Conservation (phyloP, 2,797 vertebrate species). For the Onychomys arenicola region DNA sequence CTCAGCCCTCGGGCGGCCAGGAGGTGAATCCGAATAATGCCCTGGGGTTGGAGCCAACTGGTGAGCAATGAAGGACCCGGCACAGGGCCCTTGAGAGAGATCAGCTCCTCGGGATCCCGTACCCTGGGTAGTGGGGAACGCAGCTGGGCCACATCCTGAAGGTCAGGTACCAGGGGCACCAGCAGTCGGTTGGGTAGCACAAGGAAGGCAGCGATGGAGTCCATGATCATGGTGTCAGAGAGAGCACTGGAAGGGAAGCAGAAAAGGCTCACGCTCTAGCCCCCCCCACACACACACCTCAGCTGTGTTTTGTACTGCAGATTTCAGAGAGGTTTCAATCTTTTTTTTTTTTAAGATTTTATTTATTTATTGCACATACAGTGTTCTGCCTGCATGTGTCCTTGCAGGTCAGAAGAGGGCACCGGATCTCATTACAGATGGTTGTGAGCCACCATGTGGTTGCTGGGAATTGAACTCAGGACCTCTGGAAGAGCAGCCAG, state of each 20-base stretch:
- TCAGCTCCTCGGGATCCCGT: conserved; percentile 68
- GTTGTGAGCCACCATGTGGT: no score
- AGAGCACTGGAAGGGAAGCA: conserved; percentile 89
- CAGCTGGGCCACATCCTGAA: conserved; percentile 94
- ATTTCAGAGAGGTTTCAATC: no score
- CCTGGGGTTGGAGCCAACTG: conserved; percentile 84
- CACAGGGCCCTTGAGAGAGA: background rate
- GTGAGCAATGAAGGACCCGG: background rate
- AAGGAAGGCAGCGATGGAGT: conserved; percentile 94
- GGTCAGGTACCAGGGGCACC: conserved; percentile 93
- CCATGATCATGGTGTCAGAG: conserved; percentile 98
- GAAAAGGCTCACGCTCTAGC: background rate
- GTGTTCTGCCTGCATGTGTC: no score
- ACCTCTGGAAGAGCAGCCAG: no score
- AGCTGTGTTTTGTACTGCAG: background rate
- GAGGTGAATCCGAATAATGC: conserved; percentile 95
- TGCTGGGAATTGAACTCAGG: no score
- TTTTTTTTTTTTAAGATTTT: no score
- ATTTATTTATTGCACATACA: no score
- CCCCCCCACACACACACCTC: background rate
- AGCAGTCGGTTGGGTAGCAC: conserved; percentile 97
- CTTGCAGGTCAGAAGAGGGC: no score
- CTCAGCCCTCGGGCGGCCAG: conserved; percentile 92
- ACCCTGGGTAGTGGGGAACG: conserved; percentile 97
- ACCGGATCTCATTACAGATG: no score